These are phyloP conservation scores for Andrena fulva DNA, from an alignment of 2,888 invertebrate genomes.

Conservation along the genomic window DNA sequence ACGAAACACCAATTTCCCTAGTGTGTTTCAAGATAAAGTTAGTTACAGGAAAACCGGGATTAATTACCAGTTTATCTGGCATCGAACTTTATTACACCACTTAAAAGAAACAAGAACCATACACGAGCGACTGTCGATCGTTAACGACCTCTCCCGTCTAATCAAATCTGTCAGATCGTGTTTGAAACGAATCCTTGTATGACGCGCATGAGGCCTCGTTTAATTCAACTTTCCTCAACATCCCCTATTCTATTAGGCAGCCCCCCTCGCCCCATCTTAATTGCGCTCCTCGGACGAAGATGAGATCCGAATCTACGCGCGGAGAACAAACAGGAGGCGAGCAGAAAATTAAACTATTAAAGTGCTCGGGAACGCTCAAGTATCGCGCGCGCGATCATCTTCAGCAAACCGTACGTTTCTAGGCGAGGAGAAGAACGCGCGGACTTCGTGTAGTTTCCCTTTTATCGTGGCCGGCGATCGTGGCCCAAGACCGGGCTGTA, in stretches of 20 bases:
- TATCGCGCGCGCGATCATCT: slow-evolving; percentile 63
- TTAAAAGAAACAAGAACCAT: not conserved
- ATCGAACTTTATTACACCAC: slow-evolving; percentile 4
- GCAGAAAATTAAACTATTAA: slow-evolving; percentile 64
- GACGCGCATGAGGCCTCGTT: slow-evolving; percentile 30
- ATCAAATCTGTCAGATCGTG: slow-evolving; percentile 51
- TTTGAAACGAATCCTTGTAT: slow-evolving; percentile 22
- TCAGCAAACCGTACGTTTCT: slow-evolving; percentile 25
- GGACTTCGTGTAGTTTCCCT: slow-evolving; percentile 70
- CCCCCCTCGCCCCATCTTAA: slow-evolving; percentile 19
- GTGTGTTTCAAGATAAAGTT: not conserved
- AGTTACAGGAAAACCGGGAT: not conserved
- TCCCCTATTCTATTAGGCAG: slow-evolving; percentile 50
- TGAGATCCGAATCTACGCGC: slow-evolving; percentile 54
- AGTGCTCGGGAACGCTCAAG: slow-evolving; percentile 57
- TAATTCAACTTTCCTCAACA: slow-evolving; percentile 55
- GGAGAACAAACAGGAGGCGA: slow-evolving; percentile 48
- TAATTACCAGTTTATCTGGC: not conserved
- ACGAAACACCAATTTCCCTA: not conserved
- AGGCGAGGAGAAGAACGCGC: slow-evolving; percentile 66
- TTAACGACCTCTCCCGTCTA: slow-evolving; percentile 24
- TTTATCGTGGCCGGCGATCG: slow-evolving; percentile 71
- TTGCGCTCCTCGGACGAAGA: slow-evolving; percentile 44
- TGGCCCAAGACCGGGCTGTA: slow-evolving; percentile 54
- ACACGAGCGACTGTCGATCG: slow-evolving; percentile 10